Percentiles rank a stretch among this genome's conserved stretches.
These are phyloP conservation scores for Phylloscopus collybita DNA, from an alignment of 2,797 vertebrate species.

Conservation along the genomic window DNA sequence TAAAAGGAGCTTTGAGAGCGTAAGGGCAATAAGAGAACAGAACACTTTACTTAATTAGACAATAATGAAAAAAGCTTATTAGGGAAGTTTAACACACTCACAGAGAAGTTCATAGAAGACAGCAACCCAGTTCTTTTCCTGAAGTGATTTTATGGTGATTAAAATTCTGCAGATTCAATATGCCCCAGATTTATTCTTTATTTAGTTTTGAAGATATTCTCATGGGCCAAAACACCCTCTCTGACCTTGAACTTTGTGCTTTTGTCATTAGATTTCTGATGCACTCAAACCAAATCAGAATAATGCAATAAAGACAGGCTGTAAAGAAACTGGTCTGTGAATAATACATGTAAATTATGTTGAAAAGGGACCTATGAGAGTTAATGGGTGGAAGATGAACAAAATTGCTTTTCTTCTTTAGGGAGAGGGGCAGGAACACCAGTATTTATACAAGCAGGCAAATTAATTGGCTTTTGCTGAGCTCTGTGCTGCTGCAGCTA, in stretches of 20 bases:
- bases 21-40: not conserved
- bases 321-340: not conserved
- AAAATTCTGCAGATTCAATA: not conserved
- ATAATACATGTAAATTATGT: not conserved
- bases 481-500: not conserved
- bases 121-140: not conserved
- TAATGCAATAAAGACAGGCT: not conserved
- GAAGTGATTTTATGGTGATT: not conserved
- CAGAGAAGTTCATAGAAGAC: not conserved
- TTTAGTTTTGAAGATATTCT: not conserved
- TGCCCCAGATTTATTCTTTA: not conserved
- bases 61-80: constrained; percentile 2
- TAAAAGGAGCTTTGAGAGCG: not conserved
- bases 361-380: not conserved
- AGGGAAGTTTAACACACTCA: not conserved
- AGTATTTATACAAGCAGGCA: not conserved
- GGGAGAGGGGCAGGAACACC: not conserved
- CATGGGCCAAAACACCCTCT: not conserved
- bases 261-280: not conserved
- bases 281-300: not conserved
- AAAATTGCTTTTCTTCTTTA: constrained; percentile 37
- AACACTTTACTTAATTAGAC: not conserved
- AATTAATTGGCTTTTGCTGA: constrained; percentile 46
- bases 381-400: not conserved
- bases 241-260: not conserved